These are phyloP conservation scores for Aphelinus certus DNA, from an alignment of 1,140 invertebrate species.

Conservation along the genomic window DNA sequence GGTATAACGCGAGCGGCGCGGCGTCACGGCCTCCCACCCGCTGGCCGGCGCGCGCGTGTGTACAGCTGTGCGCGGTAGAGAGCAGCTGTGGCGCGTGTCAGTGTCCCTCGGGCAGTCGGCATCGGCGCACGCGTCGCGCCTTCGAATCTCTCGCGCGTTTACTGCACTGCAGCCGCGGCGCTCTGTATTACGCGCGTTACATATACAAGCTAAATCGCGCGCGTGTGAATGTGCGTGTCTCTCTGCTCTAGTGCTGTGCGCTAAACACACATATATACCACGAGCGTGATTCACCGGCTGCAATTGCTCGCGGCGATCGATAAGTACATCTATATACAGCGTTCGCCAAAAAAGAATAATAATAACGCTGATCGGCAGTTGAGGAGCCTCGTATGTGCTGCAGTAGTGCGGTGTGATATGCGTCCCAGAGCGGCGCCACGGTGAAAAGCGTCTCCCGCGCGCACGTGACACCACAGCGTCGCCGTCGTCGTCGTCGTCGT, in stretches of 20 bases:
- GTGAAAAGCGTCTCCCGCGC: not conserved
- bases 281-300: not conserved
- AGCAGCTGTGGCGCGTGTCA: not conserved
- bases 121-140: not conserved
- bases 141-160: not conserved
- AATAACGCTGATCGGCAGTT: not conserved
- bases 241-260: not conserved
- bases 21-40: not conserved
- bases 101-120: constrained; percentile 5
- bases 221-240: not conserved
- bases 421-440: not conserved
- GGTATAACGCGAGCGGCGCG: not conserved
- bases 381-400: not conserved
- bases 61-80: not conserved
- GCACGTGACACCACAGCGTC: not conserved
- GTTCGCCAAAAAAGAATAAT: not conserved
- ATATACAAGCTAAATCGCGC: too few species aligned
- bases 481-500: not conserved
- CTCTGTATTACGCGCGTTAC: not conserved
- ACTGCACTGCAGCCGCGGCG: not conserved
- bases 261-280: not conserved
- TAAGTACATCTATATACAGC: not conserved
- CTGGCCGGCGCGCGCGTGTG: not conserved
- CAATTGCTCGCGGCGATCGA: not conserved
- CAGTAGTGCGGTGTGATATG: not conserved